These are phyloP conservation scores for Himalopsyche anomala DNA, from an alignment of 2,888 invertebrate species.

Conservation along the genomic window DNA sequence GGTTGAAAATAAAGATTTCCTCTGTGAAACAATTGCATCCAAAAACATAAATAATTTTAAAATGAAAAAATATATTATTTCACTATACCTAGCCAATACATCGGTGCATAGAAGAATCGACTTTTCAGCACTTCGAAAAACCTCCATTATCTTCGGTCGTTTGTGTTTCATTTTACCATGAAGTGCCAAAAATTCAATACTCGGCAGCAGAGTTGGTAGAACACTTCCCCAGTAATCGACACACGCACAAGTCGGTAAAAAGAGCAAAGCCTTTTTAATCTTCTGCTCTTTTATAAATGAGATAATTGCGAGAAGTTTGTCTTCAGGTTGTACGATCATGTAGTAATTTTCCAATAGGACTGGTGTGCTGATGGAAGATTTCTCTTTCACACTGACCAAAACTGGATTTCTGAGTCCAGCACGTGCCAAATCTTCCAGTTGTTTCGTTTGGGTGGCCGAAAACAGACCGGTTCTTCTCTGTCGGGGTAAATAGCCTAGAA, in stretches of 20 bases:
- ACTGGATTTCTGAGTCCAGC: constrained; percentile 97
- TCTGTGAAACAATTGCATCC: not conserved
- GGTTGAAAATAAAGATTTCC: not conserved
- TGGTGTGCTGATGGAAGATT: constrained; percentile 85
- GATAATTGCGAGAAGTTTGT: constrained; percentile 88
- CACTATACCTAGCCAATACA: constrained; percentile 85
- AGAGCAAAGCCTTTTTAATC: constrained; percentile 83
- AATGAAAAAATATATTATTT: not conserved
- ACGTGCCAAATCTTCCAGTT: constrained; percentile 91
- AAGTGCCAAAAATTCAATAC: constrained; percentile 83
- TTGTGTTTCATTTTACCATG: constrained; percentile 98
- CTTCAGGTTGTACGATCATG: constrained; percentile 84
- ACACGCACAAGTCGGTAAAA: constrained; percentile 96
- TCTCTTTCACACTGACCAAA: constrained; percentile 92
- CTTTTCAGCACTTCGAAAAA: constrained; percentile 83
- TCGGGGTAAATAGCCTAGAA: constrained; percentile 93
- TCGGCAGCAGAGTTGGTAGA: constrained; percentile 78
- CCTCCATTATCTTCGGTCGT: constrained; percentile 87
- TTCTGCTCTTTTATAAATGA: constrained; percentile 83
- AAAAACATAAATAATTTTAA: not conserved
- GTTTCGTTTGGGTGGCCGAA: constrained; percentile 98
- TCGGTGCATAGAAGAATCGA: constrained; percentile 95
- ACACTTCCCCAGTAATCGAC: constrained; percentile 94
- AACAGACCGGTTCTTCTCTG: constrained; percentile 98
- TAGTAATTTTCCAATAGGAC: constrained; percentile 86